Base-by-base conservation (phyloP, 2,113 vertebrate genomes). In the Semicossyphus pulcher region DNA sequence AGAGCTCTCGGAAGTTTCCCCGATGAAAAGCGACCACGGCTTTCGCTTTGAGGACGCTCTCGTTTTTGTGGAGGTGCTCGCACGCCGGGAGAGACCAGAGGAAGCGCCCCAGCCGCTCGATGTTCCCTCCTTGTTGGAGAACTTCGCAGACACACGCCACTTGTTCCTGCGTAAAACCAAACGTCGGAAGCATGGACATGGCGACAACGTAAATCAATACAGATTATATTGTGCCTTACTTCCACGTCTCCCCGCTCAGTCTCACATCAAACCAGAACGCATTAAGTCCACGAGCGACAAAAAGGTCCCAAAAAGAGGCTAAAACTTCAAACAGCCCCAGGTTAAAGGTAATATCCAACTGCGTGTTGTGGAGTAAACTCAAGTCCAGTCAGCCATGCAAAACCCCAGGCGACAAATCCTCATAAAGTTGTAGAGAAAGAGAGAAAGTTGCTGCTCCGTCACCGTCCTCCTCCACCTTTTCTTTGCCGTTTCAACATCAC, bases 131-230 rank as follows among this genome's bases (percentile, higher is more conserved):
- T 92, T 97, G 96, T 80, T 97, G 96, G 79, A 97, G 94, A 54
- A 97, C 96, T 70, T 97, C 96, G 86, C 96, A 97, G 59, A 97
- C 96, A 80, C 96, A 97, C 82, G 96, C 96, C 71, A 97, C 96
- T 94, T 97, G 96, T 90, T 97, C 95, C 90, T 97, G 96, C 90
- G 96, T 97, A 89, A 96, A 97, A 84, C 96, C 96, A 92, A 97
- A 97, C 49, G 96, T 96, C 76, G 96, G 96, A 88, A 97, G 95
- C 96, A 97, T 95, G 87, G 96, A 97, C 96, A 97, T 97, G 93
- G 87, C 93, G 88, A 85, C 74, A 79, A 68, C 56, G 76, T 76
- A 73, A 87, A 86, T 56, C 72, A 60, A 53, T 73, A 61, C 60
- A 73, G 71, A 76, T 79, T 66, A 76, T 63, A 83, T 62, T 78